A percentile compares a stretch with the other conserved stretches of the same genome.
Conservation (phyloP, 2,797 vertebrate genomes). For the Galaxias olidus region DNA sequence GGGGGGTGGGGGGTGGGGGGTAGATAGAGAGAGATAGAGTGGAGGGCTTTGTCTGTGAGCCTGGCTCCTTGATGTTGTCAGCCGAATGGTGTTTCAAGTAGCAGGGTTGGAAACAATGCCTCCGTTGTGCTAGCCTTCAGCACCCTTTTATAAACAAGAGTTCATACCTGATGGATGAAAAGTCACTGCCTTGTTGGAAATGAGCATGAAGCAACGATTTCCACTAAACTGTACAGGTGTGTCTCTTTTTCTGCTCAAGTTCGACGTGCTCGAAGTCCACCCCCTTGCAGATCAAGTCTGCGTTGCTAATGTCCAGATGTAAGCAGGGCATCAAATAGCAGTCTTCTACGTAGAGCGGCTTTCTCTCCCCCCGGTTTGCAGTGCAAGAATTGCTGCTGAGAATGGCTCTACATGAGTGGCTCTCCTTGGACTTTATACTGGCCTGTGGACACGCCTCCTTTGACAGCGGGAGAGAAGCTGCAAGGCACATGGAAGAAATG, state of each 20-base stretch:
- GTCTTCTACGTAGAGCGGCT: constrained; percentile 43
- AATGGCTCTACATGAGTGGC: constrained; percentile 65
- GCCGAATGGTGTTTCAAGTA: constrained; percentile 59
- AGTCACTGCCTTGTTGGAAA: constrained; percentile 42
- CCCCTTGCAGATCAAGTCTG: constrained; percentile 25
- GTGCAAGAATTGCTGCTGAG: constrained; percentile 61
- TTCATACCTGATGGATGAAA: neutral
- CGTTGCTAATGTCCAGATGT: constrained; percentile 57
- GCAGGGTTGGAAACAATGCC: constrained; percentile 55
- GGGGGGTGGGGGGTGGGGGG: neutral
- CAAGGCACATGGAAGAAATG: constrained; percentile 69
- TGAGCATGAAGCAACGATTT: constrained; percentile 42
- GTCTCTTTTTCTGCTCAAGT: constrained; percentile 34
- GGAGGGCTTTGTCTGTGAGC: constrained; percentile 53
- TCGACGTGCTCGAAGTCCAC: constrained; percentile 28
- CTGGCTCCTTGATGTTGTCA: constrained; percentile 63
- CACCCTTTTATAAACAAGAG: neutral
- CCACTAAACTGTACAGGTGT: constrained; percentile 51
- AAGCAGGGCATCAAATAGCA: constrained; percentile 47
- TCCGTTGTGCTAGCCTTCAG: constrained; percentile 52
- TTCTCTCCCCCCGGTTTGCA: constrained; percentile 46
- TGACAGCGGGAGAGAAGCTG: constrained; percentile 67
- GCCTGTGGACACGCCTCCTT: constrained; percentile 74
- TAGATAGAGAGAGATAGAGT: constrained; percentile 15
- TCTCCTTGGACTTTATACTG: constrained; percentile 78